Evolutionary conservation across 2,888 invertebrate species (phyloP).

Genomic region (Microchrysa polita): DNA sequence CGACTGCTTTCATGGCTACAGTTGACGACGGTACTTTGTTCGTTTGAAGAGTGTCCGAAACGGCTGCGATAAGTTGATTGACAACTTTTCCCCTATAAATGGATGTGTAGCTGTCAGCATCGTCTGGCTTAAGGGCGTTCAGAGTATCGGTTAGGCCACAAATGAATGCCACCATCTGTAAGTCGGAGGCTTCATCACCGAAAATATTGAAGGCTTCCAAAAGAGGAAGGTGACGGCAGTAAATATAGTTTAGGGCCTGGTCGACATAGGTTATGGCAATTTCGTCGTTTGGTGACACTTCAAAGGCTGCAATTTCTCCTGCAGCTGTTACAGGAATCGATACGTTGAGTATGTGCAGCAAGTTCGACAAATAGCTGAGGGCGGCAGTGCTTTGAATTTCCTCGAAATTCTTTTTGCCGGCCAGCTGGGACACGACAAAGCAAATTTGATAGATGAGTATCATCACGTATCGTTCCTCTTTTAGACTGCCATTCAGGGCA

Average conservation of each 20-base stretch:
- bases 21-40: slow-evolving; percentile 36
- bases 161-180: slow-evolving; percentile 57
- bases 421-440: slow-evolving; percentile 55
- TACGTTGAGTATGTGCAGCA: slow-evolving; percentile 33
- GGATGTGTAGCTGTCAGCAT: slow-evolving; percentile 54
- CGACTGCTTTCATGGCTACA: slow-evolving; percentile 56
- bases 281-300: slow-evolving; percentile 54
- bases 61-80: slow-evolving; percentile 56
- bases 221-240: slow-evolving; percentile 56
- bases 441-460: slow-evolving; percentile 59
- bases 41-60: slow-evolving; percentile 45
- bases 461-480: slow-evolving; percentile 57
- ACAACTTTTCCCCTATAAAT: slow-evolving; percentile 60
- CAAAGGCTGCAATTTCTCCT: slow-evolving; percentile 46
- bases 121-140: slow-evolving; percentile 51
- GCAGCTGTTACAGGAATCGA: neutral
- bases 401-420: slow-evolving; percentile 53
- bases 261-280: slow-evolving; percentile 52
- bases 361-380: slow-evolving; percentile 40
- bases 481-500: slow-evolving; percentile 53
- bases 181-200: slow-evolving; percentile 52
- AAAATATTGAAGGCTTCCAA: slow-evolving; percentile 56
- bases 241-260: slow-evolving; percentile 60
- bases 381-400: slow-evolving; percentile 50
- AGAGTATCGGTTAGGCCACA: slow-evolving; percentile 56